phyloP scores from a whole-genome alignment of 2,113 vertebrate genomes.

The Orthonyx spaldingii region DNA sequence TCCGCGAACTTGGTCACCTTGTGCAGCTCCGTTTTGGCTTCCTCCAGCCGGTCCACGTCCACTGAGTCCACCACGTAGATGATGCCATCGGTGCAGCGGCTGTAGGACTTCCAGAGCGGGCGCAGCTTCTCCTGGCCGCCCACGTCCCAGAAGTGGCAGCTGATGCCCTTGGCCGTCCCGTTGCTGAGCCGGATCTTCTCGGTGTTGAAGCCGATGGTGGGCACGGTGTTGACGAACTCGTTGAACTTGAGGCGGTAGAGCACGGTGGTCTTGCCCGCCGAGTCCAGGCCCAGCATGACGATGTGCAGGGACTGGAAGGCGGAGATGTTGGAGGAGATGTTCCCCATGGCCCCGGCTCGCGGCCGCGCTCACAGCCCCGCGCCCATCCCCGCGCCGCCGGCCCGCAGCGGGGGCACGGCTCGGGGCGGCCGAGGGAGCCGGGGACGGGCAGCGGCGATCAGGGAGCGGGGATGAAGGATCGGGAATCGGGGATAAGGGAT shows the following conservation, averaged over 20 bases:
- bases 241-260: constrained; percentile 95
- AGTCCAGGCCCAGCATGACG: constrained; percentile 96
- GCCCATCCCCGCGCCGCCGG: constrained; percentile 19
- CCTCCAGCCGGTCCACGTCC: constrained; percentile 92
- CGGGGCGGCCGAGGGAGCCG: background rate
- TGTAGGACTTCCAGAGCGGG: constrained; percentile 97
- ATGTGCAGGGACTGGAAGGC: constrained; percentile 97
- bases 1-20: constrained; percentile 96
- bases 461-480: too few relatives aligned
- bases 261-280: constrained; percentile 94
- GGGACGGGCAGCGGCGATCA: accelerated
- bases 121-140: constrained; percentile 96
- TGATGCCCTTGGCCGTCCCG: constrained; percentile 92
- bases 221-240: constrained; percentile 97
- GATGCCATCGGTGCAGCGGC: constrained; percentile 95
- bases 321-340: constrained; percentile 94
- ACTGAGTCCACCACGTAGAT: constrained; percentile 98
- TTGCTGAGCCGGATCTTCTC: constrained; percentile 93
- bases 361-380: constrained; percentile 18
- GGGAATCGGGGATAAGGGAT: background rate
- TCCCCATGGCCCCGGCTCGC: constrained; percentile 78
- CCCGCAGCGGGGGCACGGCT: background rate
- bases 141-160: constrained; percentile 98
- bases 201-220: constrained; percentile 97
- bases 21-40: constrained; percentile 93